A percentile compares a stretch with the other conserved stretches of the same genome.
Conservation (phyloP, 1,140 invertebrate genomes). For the Drosophila albomicans region DNA sequence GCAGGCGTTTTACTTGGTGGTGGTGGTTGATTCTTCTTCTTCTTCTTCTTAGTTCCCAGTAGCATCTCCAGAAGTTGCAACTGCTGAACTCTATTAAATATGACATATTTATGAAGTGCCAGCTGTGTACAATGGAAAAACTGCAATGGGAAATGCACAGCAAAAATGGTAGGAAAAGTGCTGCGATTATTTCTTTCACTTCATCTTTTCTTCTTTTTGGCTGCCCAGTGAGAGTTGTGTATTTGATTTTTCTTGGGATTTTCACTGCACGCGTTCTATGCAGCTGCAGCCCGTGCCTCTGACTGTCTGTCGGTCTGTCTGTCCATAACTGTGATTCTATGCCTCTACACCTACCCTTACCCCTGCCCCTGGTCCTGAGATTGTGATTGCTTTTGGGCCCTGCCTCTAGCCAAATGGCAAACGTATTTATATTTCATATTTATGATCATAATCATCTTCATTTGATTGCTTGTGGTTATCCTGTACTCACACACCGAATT, state of each 20-base stretch:
- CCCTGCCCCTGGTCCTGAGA: conserved; percentile 1
- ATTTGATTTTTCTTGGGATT: conserved; percentile 35
- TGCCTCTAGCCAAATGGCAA: conserved; percentile 59
- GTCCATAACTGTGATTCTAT: not conserved
- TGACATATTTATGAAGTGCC: conserved; percentile 84
- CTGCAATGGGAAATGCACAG: conserved; percentile 50
- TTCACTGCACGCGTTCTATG: conserved; percentile 46
- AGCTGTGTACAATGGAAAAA: conserved; percentile 60
- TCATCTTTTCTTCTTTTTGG: conserved; percentile 14
- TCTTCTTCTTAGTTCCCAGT: conserved; percentile 19
- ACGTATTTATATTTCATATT: conserved; percentile 81
- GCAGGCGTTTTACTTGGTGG: conserved; percentile 53
- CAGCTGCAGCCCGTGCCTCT: conserved; percentile 21
- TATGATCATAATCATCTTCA: conserved; percentile 67
- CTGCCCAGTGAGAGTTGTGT: conserved; percentile 6
- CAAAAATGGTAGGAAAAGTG: conserved; percentile 53
- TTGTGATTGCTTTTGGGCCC: not conserved
- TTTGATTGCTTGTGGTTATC: conserved; percentile 63
- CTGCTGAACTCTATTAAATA: conserved; percentile 81
- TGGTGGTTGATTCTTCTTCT: conserved; percentile 30
- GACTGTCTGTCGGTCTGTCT: no score
- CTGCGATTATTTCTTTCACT: conserved; percentile 47
- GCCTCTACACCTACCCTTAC: conserved; percentile 12
- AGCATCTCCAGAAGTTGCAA: conserved; percentile 35
- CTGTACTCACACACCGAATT: not conserved